phyloP scores from a whole-genome alignment of 37 sponge, comb jelly and placozoan genomes.

The Spongilla lacustris region DNA sequence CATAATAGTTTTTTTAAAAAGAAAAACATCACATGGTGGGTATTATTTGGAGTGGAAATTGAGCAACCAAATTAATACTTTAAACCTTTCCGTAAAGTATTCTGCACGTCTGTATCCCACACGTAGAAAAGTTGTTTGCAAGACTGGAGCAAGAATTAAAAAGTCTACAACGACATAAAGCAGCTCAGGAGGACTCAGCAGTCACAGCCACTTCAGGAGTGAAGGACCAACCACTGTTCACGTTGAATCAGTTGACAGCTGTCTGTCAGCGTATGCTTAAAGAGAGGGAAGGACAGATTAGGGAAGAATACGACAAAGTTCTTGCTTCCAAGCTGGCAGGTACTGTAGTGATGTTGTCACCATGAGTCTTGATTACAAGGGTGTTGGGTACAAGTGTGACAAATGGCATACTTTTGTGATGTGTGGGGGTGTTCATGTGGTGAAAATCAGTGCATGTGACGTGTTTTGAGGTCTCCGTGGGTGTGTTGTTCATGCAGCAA shows the following conservation, averaged over 20 bases:
- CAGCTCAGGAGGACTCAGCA: slow-evolving; percentile 9
- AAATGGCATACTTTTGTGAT: no score
- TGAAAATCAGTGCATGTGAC: no score
- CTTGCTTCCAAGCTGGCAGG: slow-evolving; percentile 77
- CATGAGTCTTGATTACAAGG: not conserved
- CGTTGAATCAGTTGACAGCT: slow-evolving; percentile 84
- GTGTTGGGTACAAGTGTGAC: no score
- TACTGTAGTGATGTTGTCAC: no score
- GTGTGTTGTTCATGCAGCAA: no score
- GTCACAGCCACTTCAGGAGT: not conserved
- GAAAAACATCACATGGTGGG: no score
- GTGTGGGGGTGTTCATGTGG: no score
- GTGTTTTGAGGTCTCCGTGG: no score
- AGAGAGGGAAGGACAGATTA: slow-evolving; percentile 85
- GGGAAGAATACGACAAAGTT: slow-evolving; percentile 83
- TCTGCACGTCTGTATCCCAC: not conserved
- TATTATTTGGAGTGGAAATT: no score
- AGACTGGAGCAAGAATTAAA: slow-evolving; percentile 66
- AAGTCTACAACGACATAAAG: slow-evolving; percentile 53
- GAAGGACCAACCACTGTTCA: slow-evolving; percentile 92
- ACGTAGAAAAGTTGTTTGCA: slow-evolving; percentile 56
- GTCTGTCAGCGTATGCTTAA: slow-evolving; percentile 83
- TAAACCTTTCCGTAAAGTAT: no score
- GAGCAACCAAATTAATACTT: no score
- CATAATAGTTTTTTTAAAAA: no score